Conservation (phyloP, 1,140 invertebrate species). For the Rhyzopertha dominica region DNA sequence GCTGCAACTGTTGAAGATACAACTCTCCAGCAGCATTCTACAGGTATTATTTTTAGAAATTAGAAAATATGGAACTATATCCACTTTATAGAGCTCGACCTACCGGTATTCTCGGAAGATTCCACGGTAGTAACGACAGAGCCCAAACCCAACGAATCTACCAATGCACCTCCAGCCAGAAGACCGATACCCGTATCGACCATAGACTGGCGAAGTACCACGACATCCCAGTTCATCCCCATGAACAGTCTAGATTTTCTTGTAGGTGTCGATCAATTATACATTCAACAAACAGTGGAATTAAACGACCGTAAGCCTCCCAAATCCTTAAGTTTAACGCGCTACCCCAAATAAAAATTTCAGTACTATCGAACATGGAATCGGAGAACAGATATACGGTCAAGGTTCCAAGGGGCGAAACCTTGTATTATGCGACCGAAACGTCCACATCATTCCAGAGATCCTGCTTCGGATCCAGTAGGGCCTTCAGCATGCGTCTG, state of each 20-base stretch:
- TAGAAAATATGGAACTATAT: no score
- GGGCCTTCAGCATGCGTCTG: constrained; percentile 56
- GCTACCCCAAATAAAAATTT: no score
- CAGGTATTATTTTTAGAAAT: no score
- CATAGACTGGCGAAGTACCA: constrained; percentile 48
- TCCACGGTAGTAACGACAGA: no score
- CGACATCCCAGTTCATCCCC: constrained; percentile 50
- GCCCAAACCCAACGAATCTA: no score
- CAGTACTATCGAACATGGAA: constrained; percentile 41
- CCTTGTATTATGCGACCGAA: constrained; percentile 58
- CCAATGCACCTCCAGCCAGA: no score
- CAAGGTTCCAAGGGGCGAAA: constrained; percentile 56
- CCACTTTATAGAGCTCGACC: no score
- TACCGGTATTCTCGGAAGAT: no score
- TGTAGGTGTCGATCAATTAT: constrained; percentile 48
- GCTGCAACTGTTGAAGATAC: no score
- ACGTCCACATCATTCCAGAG: constrained; percentile 51
- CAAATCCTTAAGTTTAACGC: no score
- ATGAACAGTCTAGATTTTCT: constrained; percentile 54
- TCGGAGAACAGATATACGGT: constrained; percentile 62
- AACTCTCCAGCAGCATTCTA: no score
- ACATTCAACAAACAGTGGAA: constrained; percentile 56
- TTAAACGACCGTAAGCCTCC: constrained; percentile 53
- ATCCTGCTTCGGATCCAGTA: constrained; percentile 53
- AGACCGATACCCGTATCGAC: constrained; percentile 50